These are phyloP conservation scores for Drosophila nr. perissopoda DNA, from an alignment of 2,888 invertebrate species.

Conservation along the genomic window DNA sequence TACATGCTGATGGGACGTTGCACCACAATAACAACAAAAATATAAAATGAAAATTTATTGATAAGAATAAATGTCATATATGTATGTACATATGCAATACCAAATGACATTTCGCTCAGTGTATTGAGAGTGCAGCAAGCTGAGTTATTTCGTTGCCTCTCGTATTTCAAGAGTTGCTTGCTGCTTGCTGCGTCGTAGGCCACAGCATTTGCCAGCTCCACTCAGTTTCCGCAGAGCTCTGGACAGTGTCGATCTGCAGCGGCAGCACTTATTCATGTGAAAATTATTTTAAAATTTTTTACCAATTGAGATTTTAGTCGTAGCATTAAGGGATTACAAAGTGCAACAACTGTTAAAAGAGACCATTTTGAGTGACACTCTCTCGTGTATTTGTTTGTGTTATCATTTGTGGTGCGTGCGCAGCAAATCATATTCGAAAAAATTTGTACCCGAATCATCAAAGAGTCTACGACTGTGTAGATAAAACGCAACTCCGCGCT, in stretches of 20 bases:
- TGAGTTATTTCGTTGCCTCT: constrained; percentile 57
- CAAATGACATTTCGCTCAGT: constrained; percentile 41
- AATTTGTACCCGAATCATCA: constrained; percentile 15
- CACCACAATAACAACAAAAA: constrained; percentile 29
- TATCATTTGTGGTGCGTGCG: constrained; percentile 37
- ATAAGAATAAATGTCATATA: constrained; percentile 17
- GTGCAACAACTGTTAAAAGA: constrained; percentile 16
- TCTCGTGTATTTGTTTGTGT: constrained; percentile 12
- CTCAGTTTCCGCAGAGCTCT: constrained; percentile 64
- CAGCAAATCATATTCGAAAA: constrained; percentile 15
- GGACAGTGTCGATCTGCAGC: constrained; percentile 58
- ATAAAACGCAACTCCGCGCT: constrained; percentile 6
- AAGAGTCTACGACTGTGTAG: constrained; percentile 8
- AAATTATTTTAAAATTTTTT: constrained; percentile 16
- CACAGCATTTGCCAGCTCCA: constrained; percentile 24
- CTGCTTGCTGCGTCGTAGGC: constrained; percentile 36
- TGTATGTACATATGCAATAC: constrained; percentile 12
- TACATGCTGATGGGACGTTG: constrained; percentile 22
- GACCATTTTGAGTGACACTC: constrained; percentile 10
- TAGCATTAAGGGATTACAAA: constrained; percentile 3
- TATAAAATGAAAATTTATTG: constrained; percentile 13
- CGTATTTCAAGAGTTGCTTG: constrained; percentile 56
- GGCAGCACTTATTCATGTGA: constrained; percentile 32
- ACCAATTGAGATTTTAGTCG: constrained; percentile 13
- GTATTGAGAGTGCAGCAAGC: constrained; percentile 53